Evolutionary conservation across 2,888 invertebrate species (phyloP).

Genomic region (Xestia xanthographa): DNA sequence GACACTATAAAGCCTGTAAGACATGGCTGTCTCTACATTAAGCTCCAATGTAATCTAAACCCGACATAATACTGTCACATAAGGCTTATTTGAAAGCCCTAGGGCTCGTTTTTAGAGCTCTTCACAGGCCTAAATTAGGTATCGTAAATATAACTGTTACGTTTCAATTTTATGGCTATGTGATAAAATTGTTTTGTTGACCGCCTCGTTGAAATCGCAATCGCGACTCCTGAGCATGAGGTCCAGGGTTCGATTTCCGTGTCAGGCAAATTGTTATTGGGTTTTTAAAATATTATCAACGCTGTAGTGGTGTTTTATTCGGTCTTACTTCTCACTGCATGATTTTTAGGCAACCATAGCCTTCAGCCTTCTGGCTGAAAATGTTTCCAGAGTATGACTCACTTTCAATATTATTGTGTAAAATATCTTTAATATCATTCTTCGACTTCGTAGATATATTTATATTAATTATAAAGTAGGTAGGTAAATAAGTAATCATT

Average conservation of each 20-base stretch:
- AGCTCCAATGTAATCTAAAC: slow-evolving; percentile 35
- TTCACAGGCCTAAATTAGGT: neutral
- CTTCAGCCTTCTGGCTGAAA: neutral
- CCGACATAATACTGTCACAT: slow-evolving; percentile 12
- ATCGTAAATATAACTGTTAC: neutral
- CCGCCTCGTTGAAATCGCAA: no score
- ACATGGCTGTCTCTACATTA: slow-evolving; percentile 19
- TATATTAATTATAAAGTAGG: no score
- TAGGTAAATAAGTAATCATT: no score
- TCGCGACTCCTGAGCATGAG: no score
- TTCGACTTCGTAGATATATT: neutral
- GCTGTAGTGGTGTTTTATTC: neutral
- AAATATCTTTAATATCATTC: neutral
- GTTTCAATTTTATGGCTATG: neutral
- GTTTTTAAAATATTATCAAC: neutral
- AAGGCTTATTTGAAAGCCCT: slow-evolving; percentile 1
- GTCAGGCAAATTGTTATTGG: no score
- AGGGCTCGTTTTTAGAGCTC: neutral
- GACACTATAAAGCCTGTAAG: neutral
- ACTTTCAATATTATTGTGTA: neutral
- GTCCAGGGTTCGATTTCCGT: no score
- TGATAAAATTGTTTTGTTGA: neutral
- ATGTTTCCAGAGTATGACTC: neutral
- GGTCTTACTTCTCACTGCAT: neutral
- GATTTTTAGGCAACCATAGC: neutral